A percentile compares a stretch with the other conserved stretches of the same genome.
Evolutionary conservation across 2,888 invertebrate genomes (phyloP).

Genomic region (Heteromyza rotundicornis): DNA sequence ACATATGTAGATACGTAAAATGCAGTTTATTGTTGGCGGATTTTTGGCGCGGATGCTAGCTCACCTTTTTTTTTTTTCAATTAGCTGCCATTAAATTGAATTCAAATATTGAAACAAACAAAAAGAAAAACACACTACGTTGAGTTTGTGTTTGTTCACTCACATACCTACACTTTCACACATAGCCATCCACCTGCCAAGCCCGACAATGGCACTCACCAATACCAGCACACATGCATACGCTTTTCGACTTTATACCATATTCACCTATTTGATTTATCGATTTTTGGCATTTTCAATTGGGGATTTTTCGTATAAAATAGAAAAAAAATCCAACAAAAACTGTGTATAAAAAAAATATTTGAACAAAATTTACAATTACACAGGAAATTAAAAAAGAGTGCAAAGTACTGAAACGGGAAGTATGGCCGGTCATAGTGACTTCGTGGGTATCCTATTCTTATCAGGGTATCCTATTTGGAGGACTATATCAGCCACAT

Average conservation of each 20-base stretch:
- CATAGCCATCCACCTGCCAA: conserved; percentile 3
- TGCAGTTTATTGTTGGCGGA: conserved; percentile 37
- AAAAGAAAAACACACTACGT: conserved; percentile 7
- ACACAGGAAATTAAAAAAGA: neutral
- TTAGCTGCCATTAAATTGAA: conserved; percentile 53
- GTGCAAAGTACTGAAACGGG: neutral
- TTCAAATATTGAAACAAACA: conserved; percentile 53
- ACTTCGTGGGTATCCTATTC: no score
- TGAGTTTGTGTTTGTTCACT: conserved; percentile 50
- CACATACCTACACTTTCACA: conserved; percentile 15
- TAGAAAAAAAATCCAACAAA: neutral
- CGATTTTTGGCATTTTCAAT: neutral
- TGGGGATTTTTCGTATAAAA: neutral
- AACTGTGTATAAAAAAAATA: neutral
- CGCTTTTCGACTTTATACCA: neutral
- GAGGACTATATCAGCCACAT: no score
- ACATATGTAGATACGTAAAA: no score
- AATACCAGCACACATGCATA: neutral
- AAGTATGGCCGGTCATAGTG: no score
- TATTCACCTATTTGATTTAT: conserved; percentile 1
- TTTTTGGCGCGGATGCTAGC: conserved; percentile 35
- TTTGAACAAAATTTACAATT: neutral
- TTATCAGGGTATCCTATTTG: no score
- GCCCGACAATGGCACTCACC: neutral
- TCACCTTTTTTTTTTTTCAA: no score